Evolutionary conservation across 2,797 vertebrate genomes (phyloP).

Genomic region (Morus bassanus): DNA sequence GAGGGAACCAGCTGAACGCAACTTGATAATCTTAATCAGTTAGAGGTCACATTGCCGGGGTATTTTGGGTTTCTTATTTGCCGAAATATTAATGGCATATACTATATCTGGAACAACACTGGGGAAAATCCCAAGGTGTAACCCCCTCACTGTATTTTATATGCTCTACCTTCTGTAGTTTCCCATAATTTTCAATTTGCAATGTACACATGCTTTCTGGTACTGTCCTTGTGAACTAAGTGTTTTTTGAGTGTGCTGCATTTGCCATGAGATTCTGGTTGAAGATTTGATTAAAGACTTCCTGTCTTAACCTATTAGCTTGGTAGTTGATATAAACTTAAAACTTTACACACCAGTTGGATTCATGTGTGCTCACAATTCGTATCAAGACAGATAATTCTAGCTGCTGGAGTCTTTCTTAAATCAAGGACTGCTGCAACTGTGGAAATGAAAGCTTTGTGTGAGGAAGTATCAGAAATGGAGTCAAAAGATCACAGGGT

Average conservation of each 20-base stretch:
- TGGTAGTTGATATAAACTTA: background rate
- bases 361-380: background rate
- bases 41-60: background rate
- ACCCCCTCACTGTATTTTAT: background rate
- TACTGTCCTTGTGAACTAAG: background rate
- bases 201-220: background rate
- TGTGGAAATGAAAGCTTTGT: background rate
- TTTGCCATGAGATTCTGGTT: background rate
- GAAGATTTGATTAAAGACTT: background rate
- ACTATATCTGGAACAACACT: background rate
- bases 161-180: background rate
- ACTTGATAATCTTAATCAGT: background rate
- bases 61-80: background rate
- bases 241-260: background rate
- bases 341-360: background rate
- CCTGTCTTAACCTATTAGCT: background rate
- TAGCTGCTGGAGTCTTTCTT: background rate
- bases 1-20: background rate
- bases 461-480: background rate
- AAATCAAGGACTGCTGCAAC: background rate
- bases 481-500: background rate
- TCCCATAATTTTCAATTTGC: background rate
- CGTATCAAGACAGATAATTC: background rate
- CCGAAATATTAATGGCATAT: background rate
- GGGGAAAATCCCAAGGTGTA: background rate